phyloP scores from a whole-genome alignment of 1,140 invertebrate genomes.

The Diachasma alloeum region DNA sequence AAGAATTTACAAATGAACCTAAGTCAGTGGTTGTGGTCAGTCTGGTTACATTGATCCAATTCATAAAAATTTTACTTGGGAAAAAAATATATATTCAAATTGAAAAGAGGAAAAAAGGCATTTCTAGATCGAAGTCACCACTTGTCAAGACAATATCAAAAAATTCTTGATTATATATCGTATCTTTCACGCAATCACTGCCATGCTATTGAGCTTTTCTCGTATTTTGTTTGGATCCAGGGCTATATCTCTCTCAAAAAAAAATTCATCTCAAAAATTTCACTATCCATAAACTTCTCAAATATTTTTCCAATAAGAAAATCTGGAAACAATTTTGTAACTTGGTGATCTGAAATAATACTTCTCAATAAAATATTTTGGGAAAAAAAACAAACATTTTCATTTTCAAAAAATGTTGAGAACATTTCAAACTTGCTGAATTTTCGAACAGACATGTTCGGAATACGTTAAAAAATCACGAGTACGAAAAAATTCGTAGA shows the following conservation, averaged over 20 bases:
- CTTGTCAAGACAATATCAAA: background rate
- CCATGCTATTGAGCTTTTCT: conserved; percentile 43
- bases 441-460: no score
- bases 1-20: background rate
- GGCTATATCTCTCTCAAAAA: no score
- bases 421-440: no score
- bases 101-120: background rate
- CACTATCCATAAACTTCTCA: no score
- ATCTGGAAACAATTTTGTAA: no score
- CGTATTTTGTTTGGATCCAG: conserved; percentile 9
- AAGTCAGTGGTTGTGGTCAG: background rate
- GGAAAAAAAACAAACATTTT: no score
- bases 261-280: no score
- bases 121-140: background rate
- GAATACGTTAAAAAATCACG: no score
- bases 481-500: background rate
- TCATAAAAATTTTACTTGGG: background rate
- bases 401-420: no score
- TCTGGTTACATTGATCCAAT: background rate
- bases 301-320: no score
- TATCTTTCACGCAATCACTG: conserved; percentile 21
- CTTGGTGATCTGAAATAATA: no score
- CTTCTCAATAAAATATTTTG: no score
- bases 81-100: background rate
- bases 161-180: background rate